Evolutionary conservation across 1,140 invertebrate species (phyloP), one percentile per base, ranked within the genome.

Genomic region (Musca vetustissima): DNA sequence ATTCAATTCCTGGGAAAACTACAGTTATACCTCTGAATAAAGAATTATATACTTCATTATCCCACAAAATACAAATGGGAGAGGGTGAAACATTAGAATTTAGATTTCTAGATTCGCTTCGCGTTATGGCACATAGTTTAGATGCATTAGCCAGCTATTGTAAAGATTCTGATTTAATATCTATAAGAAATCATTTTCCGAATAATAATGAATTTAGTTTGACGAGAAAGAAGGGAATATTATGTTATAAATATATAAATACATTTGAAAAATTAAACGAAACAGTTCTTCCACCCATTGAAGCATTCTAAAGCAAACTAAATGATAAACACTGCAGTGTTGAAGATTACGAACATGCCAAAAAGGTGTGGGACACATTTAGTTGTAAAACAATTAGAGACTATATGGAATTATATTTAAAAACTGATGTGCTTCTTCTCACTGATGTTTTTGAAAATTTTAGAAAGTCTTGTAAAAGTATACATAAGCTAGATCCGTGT

Each of bases 321-420:
- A 74, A 64, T 21, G 52, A 78, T 55, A 47, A 65, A 17, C 22
- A 73, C 19, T 77, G 83, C 53, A 66, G 49, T 24, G 70, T 72
- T 21, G 71, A 75, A 32, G 78, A 85, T 48, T 85, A 85, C 76
- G 11, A 69, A n/a, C 81, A 84, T 28, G 28, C 28, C 3, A 28
- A 28, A 28, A 28, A 28, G n/a, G 28, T 28, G 8, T 28, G 28
- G 28, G 28, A 28, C 8, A 8, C 28, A 28, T 28, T 28, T 28
- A 28, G 8, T 28, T 28, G 28, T 28, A 28, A 28, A 28, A 28
- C 28, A 3, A 28, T 28, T 28, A 28, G 28, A 28, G 28, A 66
- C 2, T 72, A 67, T 43, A 43, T 69, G n/a, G 28, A 70, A n/a
- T 25, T 72, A 8, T 72, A 72, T 43, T 43, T 72, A n/a, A 19